These are phyloP conservation scores for Formica aserva DNA, from an alignment of 2,888 invertebrate species.

Conservation along the genomic window DNA sequence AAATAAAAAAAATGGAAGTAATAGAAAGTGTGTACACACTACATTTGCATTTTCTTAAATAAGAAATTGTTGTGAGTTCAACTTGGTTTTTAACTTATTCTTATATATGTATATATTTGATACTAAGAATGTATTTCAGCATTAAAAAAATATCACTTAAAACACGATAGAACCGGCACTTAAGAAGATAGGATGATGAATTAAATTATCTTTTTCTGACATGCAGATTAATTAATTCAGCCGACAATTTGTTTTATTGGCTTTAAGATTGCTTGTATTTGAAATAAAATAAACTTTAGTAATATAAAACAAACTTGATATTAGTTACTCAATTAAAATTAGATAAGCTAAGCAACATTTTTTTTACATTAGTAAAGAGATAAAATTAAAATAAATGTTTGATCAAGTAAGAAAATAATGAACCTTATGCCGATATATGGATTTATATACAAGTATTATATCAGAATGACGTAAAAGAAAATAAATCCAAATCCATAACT, in stretches of 20 bases:
- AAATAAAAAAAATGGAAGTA: background rate
- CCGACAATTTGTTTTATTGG: background rate
- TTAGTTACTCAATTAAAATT: background rate
- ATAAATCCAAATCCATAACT: background rate
- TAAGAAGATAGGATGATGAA: background rate
- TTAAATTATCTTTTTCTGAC: background rate
- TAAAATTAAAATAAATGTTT: constrained; percentile 9
- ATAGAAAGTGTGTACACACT: background rate
- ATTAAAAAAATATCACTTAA: background rate
- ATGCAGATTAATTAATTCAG: background rate
- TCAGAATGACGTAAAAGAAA: background rate
- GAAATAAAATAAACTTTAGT: background rate
- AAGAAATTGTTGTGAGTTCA: background rate
- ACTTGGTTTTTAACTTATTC: background rate
- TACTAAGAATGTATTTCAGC: background rate
- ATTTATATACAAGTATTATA: background rate
- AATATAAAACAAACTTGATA: background rate
- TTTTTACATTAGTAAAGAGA: background rate
- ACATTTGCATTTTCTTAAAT: background rate
- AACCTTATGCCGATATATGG: background rate
- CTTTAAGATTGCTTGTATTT: constrained; percentile 9
- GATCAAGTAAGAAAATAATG: background rate
- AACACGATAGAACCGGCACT: background rate
- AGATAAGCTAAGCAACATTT: background rate
- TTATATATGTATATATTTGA: background rate